Conservation (phyloP, 2,113 vertebrate genomes). For the Fukomys damarensis region DNA sequence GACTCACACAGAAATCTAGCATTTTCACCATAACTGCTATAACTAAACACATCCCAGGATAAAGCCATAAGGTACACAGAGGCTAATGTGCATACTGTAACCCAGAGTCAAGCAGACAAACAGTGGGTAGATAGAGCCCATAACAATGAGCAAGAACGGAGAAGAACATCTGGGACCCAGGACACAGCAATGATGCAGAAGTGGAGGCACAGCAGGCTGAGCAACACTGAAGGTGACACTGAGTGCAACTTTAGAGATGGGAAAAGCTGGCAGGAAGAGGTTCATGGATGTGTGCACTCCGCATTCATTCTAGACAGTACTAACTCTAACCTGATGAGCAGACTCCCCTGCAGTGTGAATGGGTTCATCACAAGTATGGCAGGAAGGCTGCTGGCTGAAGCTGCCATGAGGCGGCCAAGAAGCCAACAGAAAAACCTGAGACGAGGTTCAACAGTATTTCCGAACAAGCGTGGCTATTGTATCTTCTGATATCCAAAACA, state of each 20-base stretch:
- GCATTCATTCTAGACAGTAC: background rate
- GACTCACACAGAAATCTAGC: background rate
- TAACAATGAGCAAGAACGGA: background rate
- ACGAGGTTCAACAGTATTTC: background rate
- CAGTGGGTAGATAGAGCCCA: no score
- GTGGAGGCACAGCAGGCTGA: background rate
- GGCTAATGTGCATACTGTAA: background rate
- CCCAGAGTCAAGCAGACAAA: background rate
- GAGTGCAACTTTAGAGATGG: no score
- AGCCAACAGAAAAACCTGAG: background rate
- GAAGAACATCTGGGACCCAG: background rate
- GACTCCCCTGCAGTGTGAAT: background rate
- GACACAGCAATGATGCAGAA: background rate
- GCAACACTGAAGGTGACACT: no score
- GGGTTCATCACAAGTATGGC: background rate
- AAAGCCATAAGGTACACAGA: background rate
- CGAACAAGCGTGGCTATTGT: background rate
- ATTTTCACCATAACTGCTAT: background rate
- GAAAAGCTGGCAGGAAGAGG: no score
- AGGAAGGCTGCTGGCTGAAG: background rate
- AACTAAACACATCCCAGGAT: background rate
- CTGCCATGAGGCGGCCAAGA: no score
- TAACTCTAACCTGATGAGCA: background rate
- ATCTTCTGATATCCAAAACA: background rate
- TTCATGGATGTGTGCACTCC: no score